Percentiles rank a stretch among this genome's conserved stretches.
phyloP scores from a whole-genome alignment of 2,797 vertebrate species.

The Arrhamphus sclerolepis region DNA sequence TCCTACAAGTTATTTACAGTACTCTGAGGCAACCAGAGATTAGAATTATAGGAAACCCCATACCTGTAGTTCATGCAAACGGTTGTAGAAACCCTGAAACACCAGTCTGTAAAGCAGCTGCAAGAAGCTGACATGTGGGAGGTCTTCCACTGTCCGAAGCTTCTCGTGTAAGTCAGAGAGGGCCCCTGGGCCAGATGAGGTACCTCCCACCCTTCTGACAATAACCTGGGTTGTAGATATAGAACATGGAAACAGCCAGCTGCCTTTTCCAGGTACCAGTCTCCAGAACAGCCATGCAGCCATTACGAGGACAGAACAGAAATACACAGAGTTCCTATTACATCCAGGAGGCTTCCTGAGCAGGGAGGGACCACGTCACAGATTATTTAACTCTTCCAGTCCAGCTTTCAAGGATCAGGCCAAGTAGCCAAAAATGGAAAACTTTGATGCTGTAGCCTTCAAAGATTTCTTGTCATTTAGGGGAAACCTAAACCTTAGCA shows the following conservation, averaged over 20 bases:
- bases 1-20: not conserved
- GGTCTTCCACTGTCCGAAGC: slow-evolving; percentile 63
- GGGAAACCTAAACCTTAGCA: not conserved
- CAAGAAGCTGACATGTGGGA: slow-evolving; percentile 59
- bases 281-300: slow-evolving; percentile 39
- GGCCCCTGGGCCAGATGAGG: slow-evolving; percentile 21
- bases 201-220: slow-evolving; percentile 15
- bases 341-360: not conserved
- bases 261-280: slow-evolving; percentile 3
- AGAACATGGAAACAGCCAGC: slow-evolving; percentile 11
- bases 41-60: too few species aligned
- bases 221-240: not conserved
- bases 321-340: slow-evolving; percentile 30
- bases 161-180: slow-evolving; percentile 39
- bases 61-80: slow-evolving; percentile 81
- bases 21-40: not conserved
- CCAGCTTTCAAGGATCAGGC: not conserved
- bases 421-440: too few species aligned
- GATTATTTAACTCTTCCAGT: slow-evolving; percentile 44
- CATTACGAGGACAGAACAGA: slow-evolving; percentile 49
- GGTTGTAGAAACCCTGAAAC: slow-evolving; percentile 71
- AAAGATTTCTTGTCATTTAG: too few species aligned
- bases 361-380: slow-evolving; percentile 43
- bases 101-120: slow-evolving; percentile 70
- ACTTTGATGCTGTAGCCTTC: not conserved